Evolutionary conservation across 2,113 vertebrate genomes (phyloP).

Genomic region (Egretta garzetta): DNA sequence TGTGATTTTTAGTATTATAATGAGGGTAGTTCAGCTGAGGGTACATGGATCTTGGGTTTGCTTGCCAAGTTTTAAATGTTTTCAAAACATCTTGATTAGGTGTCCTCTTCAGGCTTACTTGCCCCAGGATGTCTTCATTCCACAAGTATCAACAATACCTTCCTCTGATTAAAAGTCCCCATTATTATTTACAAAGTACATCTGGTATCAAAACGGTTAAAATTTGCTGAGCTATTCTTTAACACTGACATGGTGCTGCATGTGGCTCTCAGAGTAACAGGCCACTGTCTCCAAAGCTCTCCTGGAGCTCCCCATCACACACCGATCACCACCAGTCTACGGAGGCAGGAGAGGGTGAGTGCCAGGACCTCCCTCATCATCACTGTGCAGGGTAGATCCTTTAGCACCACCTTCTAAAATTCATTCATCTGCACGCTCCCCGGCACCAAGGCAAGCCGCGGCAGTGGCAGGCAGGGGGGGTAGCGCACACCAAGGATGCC

Average conservation of each 20-base stretch:
- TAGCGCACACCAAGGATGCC: neutral
- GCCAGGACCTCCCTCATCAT: neutral
- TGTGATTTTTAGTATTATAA: too few species aligned
- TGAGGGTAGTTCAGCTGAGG: too few species aligned
- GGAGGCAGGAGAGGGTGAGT: neutral
- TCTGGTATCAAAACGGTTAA: too few species aligned
- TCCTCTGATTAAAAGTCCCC: too few species aligned
- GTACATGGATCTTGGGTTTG: too few species aligned
- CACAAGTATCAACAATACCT: too few species aligned
- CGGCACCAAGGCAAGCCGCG: fast-evolving
- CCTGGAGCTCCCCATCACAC: neutral
- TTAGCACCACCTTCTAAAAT: neutral
- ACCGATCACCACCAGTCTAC: fast-evolving
- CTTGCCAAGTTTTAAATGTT: too few species aligned
- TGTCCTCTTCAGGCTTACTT: too few species aligned
- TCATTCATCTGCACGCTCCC: fast-evolving
- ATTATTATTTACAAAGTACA: too few species aligned
- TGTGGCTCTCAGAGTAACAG: neutral
- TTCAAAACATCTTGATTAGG: too few species aligned
- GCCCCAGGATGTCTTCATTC: too few species aligned
- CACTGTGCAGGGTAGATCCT: neutral
- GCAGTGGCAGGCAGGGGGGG: neutral
- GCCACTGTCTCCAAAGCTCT: neutral
- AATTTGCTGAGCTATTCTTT: too few species aligned
- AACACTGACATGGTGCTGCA: fast-evolving